These are phyloP conservation scores for Dromius quadrimaculatus DNA, from an alignment of 2,888 invertebrate genomes.

Conservation along the genomic window DNA sequence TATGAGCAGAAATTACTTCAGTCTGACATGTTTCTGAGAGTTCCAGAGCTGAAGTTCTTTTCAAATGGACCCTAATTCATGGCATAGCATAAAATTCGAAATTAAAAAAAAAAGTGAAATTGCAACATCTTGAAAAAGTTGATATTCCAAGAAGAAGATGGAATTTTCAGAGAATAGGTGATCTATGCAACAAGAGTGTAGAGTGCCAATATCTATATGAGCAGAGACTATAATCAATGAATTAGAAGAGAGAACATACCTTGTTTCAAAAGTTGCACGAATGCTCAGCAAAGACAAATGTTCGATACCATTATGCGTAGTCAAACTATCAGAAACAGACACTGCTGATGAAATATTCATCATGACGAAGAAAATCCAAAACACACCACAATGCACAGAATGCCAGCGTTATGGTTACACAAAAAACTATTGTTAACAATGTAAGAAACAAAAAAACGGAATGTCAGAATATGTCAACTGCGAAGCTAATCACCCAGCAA, in stretches of 20 bases:
- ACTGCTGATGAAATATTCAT: neutral
- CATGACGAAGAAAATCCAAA: slow-evolving; percentile 1
- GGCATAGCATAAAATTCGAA: no score
- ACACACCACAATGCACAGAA: neutral
- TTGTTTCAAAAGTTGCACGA: neutral
- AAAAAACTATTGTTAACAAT: slow-evolving; percentile 5
- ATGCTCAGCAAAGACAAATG: neutral
- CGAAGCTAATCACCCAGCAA: slow-evolving; percentile 1
- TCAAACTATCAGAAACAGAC: neutral
- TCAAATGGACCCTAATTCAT: no score
- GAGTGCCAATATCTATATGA: no score
- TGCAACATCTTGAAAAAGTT: no score
- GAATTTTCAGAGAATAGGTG: no score
- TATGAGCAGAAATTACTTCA: no score
- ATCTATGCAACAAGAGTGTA: no score
- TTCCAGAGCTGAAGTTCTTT: no score
- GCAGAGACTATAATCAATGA: neutral
- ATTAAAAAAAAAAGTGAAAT: no score
- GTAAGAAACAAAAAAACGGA: neutral
- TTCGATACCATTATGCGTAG: no score
- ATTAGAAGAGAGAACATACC: neutral
- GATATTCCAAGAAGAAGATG: no score
- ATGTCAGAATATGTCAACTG: neutral
- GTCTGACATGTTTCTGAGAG: no score
- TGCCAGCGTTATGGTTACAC: slow-evolving; percentile 14